These are phyloP conservation scores for Cryptoleucopteryx plumbea DNA, from an alignment of 2,113 vertebrate species.

Conservation along the genomic window DNA sequence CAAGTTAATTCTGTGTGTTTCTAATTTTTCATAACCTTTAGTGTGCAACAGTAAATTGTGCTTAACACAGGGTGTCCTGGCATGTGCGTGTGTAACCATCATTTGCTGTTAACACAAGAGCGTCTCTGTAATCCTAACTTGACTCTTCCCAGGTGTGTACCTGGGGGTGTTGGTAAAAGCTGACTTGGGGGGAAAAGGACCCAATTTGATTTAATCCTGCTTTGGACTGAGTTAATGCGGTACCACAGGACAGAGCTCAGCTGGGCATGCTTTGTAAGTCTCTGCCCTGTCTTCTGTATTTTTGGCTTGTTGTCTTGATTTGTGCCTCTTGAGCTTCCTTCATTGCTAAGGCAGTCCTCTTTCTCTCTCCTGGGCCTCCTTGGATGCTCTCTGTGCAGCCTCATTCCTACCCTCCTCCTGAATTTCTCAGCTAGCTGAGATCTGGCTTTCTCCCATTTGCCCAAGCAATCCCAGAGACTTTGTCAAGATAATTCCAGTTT, in stretches of 20 bases:
- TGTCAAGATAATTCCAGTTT: background rate
- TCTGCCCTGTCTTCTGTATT: background rate
- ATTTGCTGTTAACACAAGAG: constrained; percentile 21
- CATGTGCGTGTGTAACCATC: background rate
- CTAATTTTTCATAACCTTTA: constrained; percentile 15
- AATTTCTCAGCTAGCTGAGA: background rate
- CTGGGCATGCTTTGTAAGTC: background rate
- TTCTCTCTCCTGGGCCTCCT: background rate
- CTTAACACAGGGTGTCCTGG: background rate
- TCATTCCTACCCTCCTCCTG: background rate
- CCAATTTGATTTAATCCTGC: background rate
- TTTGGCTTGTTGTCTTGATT: background rate
- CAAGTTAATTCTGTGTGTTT: constrained; percentile 21
- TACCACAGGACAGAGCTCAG: background rate
- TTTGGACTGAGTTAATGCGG: background rate
- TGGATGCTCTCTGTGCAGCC: background rate
- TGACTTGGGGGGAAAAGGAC: background rate
- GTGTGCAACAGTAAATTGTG: background rate
- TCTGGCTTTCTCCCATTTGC: background rate
- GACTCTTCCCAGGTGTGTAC: background rate
- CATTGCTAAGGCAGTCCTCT: background rate
- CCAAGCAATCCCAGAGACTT: background rate
- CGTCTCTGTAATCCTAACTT: background rate
- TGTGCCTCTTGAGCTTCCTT: background rate
- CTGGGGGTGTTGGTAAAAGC: background rate